Percentiles rank a stretch among this genome's conserved stretches.
Conservation (phyloP, 2,797 vertebrate species). For the Chromobotia macracanthus region DNA sequence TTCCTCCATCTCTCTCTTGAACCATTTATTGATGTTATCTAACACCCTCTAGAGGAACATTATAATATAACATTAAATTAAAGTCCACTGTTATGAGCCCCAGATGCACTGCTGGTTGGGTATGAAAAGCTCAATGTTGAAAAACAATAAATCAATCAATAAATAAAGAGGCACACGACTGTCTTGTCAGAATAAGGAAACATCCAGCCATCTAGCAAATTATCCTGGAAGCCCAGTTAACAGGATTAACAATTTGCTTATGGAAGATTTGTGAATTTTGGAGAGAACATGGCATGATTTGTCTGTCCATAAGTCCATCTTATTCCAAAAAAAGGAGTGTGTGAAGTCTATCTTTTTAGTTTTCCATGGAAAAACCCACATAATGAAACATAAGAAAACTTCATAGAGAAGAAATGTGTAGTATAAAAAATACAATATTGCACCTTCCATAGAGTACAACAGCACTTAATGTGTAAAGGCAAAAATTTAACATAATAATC, state of each 20-base stretch:
- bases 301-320: slow-evolving; percentile 60
- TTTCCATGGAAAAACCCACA: slow-evolving; percentile 64
- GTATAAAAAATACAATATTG: slow-evolving; percentile 82
- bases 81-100: slow-evolving; percentile 12
- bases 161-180: slow-evolving; percentile 44
- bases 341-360: slow-evolving; percentile 58
- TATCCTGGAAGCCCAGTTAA: slow-evolving; percentile 78
- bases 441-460: slow-evolving; percentile 80
- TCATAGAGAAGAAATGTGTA: slow-evolving; percentile 70
- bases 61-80: slow-evolving; percentile 26
- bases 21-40: slow-evolving; percentile 43
- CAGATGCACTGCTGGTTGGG: slow-evolving; percentile 8
- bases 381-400: slow-evolving; percentile 63
- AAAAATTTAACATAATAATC: slow-evolving; percentile 67
- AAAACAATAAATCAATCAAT: slow-evolving; percentile 9
- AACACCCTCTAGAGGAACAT: slow-evolving; percentile 63
- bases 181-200: slow-evolving; percentile 45
- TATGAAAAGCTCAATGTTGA: not conserved
- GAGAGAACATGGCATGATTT: slow-evolving; percentile 60
- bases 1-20: not conserved
- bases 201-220: slow-evolving; percentile 59
- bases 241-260: slow-evolving; percentile 66
- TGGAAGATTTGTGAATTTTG: slow-evolving; percentile 76
- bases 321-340: slow-evolving; percentile 61
- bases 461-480: slow-evolving; percentile 74